These are phyloP conservation scores for Enteromius fasciolatus DNA, from an alignment of 2,797 vertebrate species.

Conservation along the genomic window DNA sequence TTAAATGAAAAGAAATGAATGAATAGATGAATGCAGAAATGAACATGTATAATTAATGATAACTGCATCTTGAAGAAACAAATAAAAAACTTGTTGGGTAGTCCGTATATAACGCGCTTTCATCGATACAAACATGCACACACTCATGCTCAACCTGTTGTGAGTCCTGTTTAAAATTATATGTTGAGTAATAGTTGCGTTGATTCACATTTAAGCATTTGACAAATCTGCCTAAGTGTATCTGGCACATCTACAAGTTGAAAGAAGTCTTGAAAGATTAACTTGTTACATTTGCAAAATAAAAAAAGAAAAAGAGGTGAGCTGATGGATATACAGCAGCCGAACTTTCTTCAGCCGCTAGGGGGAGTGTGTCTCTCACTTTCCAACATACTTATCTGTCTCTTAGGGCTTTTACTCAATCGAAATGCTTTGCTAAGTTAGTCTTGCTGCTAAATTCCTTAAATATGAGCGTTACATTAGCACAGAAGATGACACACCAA, in stretches of 20 bases:
- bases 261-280: not conserved
- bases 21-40: not conserved
- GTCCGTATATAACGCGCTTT: not conserved
- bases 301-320: not conserved
- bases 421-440: not conserved
- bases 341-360: not conserved
- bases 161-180: not conserved
- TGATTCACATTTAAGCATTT: not conserved
- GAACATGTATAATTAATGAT: not conserved
- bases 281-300: not conserved
- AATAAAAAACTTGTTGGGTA: not conserved
- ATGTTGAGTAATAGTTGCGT: not conserved
- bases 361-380: slow-evolving; percentile 14
- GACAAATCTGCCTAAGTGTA: not conserved
- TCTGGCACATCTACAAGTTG: not conserved
- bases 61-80: not conserved
- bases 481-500: not conserved
- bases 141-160: not conserved
- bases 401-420: not conserved
- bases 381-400: not conserved
- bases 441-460: not conserved
- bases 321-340: not conserved
- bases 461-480: not conserved
- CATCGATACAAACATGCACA: not conserved
- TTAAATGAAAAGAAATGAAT: not conserved